Conservation (phyloP, 2,797 vertebrate genomes). For the Discoglossus pictus region DNA sequence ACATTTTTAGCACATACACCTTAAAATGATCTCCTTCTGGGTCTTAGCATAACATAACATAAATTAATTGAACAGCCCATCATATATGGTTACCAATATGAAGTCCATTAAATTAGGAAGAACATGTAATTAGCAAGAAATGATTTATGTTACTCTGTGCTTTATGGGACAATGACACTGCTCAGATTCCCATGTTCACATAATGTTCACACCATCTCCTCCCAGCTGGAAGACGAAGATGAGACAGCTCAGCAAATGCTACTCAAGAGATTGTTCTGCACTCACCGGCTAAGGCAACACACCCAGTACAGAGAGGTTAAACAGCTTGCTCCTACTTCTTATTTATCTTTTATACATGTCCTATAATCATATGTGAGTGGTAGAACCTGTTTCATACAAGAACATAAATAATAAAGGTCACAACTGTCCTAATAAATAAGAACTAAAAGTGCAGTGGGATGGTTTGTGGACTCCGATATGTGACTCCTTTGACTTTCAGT, state of each 20-base stretch:
- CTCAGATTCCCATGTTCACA: slow-evolving; percentile 49
- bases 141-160: slow-evolving; percentile 10
- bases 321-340: slow-evolving; percentile 29
- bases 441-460: too few relatives aligned
- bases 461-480: too few relatives aligned
- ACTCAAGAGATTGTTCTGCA: slow-evolving; percentile 14
- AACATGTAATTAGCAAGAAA: slow-evolving; percentile 44
- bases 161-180: slow-evolving; percentile 48
- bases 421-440: too few relatives aligned
- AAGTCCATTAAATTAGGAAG: slow-evolving; percentile 48
- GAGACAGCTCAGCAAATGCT: slow-evolving; percentile 38
- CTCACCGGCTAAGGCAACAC: slow-evolving; percentile 22
- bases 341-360: slow-evolving; percentile 44
- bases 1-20: too few relatives aligned
- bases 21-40: too few relatives aligned
- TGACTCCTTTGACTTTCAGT: too few relatives aligned
- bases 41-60: too few relatives aligned
- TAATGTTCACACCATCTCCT: slow-evolving; percentile 23
- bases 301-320: slow-evolving; percentile 24
- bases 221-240: slow-evolving; percentile 31
- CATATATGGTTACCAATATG: slow-evolving; percentile 33
- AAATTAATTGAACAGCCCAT: too few relatives aligned
- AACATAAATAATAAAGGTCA: background rate
- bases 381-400: slow-evolving; percentile 56
- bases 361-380: slow-evolving; percentile 51